Base-by-base conservation (phyloP, 53 echinoderm and acorn worm genomes). In the Astropecten irregularis region DNA sequence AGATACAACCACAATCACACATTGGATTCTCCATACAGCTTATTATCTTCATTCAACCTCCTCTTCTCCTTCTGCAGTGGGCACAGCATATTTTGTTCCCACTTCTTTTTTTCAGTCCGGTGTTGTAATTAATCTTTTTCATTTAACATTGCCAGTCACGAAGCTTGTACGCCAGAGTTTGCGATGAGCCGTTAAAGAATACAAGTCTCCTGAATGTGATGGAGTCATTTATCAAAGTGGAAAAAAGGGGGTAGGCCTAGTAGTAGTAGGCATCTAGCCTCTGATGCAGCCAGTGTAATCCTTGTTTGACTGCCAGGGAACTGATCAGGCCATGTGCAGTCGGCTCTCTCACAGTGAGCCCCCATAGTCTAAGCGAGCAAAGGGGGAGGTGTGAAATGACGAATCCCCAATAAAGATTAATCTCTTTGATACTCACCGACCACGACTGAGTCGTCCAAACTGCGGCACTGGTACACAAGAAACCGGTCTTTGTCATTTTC, bases 61-160 rank as follows among this genome's bases (percentile, higher is more conserved):
- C n/a, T n/a, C n/a, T n/a, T n/a, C n/a, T n/a, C n/a, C n/a, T n/a
- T n/a, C n/a, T n/a, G n/a, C n/a, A n/a, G n/a, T n/a, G n/a, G n/a
- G n/a, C n/a, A n/a, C n/a, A n/a, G n/a, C n/a, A n/a, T n/a, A n/a
- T n/a, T n/a, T n/a, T n/a, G n/a, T n/a, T n/a, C n/a, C n/a, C n/a
- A n/a, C n/a, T n/a, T n/a, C n/a, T n/a, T n/a, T n/a, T n/a, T n/a
- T n/a, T n/a, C n/a, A n/a, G n/a, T n/a, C n/a, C n/a, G n/a, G n/a
- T n/a, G n/a, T n/a, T n/a, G n/a, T 40, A 56, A 74, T 74, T 74
- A 74, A 74, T 74, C 74, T 74, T 57, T 57, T 74, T 74, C 57
- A 74, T 35, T 56, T 56, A 58, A 56, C 40, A 74, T 74, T 74
- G 57, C 57, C 58, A 15, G 58, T 57, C 74, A 57, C 38, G 39